phyloP scores from a whole-genome alignment of 2,797 vertebrate genomes.

The Cynopterus sphinx region DNA sequence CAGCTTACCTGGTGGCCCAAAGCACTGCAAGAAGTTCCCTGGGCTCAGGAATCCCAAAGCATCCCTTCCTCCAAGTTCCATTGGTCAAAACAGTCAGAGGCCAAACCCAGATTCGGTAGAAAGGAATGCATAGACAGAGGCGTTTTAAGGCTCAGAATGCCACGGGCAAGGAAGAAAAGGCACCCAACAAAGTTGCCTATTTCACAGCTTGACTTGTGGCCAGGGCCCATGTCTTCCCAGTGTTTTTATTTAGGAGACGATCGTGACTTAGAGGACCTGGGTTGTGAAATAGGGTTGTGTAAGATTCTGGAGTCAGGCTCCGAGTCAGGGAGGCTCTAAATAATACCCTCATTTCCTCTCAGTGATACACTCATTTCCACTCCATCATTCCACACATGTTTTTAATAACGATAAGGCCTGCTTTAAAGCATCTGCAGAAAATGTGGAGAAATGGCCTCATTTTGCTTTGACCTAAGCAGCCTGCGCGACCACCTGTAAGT shows the following conservation, averaged over 20 bases:
- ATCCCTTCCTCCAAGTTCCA: background rate
- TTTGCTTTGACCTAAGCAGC: slow-evolving; percentile 33
- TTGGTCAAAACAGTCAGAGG: background rate
- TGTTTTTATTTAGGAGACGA: background rate
- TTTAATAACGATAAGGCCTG: slow-evolving; percentile 9
- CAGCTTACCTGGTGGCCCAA: background rate
- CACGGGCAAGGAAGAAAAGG: background rate
- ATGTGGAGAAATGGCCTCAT: background rate
- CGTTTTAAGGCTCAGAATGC: background rate
- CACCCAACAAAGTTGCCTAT: background rate
- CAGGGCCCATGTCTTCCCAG: background rate
- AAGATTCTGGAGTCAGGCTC: slow-evolving; percentile 19
- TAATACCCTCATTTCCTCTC: background rate
- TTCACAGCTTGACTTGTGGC: background rate
- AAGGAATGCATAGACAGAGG: background rate
- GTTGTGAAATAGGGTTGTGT: background rate
- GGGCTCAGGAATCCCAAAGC: background rate
- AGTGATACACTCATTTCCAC: background rate
- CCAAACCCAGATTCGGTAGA: background rate
- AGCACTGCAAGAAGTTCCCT: background rate
- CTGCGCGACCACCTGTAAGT: slow-evolving; percentile 54
- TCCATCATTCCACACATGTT: background rate
- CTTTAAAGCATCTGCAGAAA: background rate
- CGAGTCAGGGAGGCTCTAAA: background rate
- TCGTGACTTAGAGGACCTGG: background rate